Evolutionary conservation across 2,888 invertebrate species (phyloP).

Genomic region (Erebia aethiops): DNA sequence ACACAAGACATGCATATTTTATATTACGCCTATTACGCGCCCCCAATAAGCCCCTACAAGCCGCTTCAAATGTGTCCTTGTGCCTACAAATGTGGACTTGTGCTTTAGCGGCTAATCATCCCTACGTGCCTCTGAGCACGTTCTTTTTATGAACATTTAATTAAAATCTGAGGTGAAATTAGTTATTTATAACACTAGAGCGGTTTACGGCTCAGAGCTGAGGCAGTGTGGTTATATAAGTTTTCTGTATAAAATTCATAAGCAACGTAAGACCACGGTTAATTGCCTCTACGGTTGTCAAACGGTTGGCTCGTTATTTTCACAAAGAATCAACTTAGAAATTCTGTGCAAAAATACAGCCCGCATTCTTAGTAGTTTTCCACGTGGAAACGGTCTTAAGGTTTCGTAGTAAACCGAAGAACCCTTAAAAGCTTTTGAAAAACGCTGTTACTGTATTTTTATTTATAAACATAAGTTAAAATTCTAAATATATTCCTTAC

Average conservation of each 20-base stretch:
- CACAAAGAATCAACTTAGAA: conserved; percentile 4
- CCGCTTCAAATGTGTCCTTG: not conserved
- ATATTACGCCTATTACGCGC: no score
- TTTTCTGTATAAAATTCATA: not conserved
- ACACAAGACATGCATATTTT: no score
- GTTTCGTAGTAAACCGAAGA: no score
- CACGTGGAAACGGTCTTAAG: not conserved
- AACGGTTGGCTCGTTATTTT: conserved; percentile 15
- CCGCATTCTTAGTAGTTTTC: not conserved
- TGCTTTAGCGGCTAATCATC: not conserved
- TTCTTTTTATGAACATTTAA: not conserved
- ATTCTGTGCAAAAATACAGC: not conserved
- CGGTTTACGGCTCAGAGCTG: not conserved
- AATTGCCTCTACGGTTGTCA: conserved; percentile 10
- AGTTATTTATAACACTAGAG: not conserved
- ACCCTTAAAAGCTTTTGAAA: no score
- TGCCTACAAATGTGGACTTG: not conserved
- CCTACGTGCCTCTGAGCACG: conserved; percentile 4
- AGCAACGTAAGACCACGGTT: not conserved
- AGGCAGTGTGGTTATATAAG: not conserved
- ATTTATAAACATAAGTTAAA: no score
- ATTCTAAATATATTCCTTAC: no score
- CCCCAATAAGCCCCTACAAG: no score
- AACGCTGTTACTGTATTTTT: no score
- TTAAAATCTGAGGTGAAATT: not conserved